Conservation (phyloP, 2,113 vertebrate species). For the Varanus salvator region DNA sequence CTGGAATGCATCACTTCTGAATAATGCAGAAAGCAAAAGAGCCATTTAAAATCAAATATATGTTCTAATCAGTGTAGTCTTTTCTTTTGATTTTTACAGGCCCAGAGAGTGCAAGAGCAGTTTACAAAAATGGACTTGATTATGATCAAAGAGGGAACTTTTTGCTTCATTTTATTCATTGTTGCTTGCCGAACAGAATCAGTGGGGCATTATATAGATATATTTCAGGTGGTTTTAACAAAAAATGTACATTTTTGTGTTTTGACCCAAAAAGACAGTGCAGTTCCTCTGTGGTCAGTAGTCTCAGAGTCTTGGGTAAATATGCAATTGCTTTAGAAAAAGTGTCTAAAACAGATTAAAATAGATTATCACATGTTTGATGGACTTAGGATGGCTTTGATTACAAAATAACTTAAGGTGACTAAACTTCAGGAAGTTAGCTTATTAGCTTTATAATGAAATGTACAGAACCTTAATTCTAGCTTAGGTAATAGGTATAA, state of each 20-base stretch:
- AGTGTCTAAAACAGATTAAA: neutral
- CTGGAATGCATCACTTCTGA: neutral
- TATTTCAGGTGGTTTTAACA: conserved; percentile 60
- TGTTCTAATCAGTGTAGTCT: neutral
- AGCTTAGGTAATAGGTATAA: conserved; percentile 10
- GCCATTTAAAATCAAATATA: conserved; percentile 23
- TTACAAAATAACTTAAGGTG: conserved; percentile 55
- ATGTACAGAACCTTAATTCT: conserved; percentile 61
- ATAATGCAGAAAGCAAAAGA: neutral
- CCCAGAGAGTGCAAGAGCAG: neutral
- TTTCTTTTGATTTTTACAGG: neutral
- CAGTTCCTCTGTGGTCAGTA: conserved; percentile 23
- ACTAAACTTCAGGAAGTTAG: conserved; percentile 42
- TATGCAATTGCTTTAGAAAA: conserved; percentile 62
- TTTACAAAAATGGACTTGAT: neutral
- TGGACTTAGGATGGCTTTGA: conserved; percentile 52
- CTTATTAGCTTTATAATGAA: conserved; percentile 65
- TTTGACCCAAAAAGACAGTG: conserved; percentile 54
- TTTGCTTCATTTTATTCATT: neutral
- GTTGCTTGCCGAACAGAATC: neutral
- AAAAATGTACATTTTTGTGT: conserved; percentile 44
- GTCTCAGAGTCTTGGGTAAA: conserved; percentile 57
- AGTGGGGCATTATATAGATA: neutral
- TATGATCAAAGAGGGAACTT: neutral
- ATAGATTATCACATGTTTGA: conserved; percentile 45